phyloP scores from a whole-genome alignment of 2,113 vertebrate species.

The Athene cunicularia region DNA sequence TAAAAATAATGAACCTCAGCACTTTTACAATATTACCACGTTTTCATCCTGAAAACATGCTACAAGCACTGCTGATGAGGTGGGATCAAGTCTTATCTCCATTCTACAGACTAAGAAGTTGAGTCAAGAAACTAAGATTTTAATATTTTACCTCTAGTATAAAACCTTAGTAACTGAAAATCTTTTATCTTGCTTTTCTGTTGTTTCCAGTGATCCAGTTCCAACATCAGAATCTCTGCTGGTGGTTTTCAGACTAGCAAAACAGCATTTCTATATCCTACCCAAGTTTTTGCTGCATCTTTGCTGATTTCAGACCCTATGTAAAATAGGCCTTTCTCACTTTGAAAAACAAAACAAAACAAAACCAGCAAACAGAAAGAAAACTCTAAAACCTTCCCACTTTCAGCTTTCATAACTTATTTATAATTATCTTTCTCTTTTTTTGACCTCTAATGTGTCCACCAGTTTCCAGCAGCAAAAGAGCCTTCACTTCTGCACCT shows the following conservation, averaged over 20 bases:
- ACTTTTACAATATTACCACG: neutral
- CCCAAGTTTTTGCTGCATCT: neutral
- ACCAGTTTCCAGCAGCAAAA: neutral
- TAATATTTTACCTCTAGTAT: neutral
- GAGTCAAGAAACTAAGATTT: neutral
- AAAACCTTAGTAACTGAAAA: neutral
- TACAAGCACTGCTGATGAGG: neutral
- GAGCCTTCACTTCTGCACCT: neutral
- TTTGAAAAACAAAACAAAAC: neutral
- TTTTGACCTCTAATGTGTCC: neutral
- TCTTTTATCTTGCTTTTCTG: neutral
- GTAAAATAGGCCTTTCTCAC: neutral
- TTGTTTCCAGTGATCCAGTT: neutral
- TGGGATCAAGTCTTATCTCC: neutral
- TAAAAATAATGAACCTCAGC: neutral
- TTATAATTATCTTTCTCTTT: neutral
- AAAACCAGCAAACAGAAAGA: neutral
- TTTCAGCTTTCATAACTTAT: neutral
- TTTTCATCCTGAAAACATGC: neutral
- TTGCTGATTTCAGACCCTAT: neutral
- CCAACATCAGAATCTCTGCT: neutral
- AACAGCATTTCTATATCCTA: neutral
- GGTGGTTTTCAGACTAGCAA: neutral
- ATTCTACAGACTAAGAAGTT: neutral
- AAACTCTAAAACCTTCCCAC: neutral